Evolutionary conservation across 1,140 invertebrate species (phyloP).

Genomic region (Bombus fervidus): DNA sequence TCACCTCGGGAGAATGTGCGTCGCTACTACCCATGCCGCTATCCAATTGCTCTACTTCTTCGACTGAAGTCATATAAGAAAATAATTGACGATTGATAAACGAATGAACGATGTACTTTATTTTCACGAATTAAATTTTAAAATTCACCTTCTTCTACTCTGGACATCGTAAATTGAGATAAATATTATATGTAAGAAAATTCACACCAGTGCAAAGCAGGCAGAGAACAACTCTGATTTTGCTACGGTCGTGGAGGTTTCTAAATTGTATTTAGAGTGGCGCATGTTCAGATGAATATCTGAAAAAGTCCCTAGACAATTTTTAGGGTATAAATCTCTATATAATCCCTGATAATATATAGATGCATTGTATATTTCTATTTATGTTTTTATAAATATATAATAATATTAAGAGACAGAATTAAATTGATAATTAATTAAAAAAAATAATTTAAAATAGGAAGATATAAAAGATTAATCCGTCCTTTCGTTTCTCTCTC

Average conservation of each 20-base stretch:
- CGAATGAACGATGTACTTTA: background rate
- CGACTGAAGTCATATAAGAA: conserved; percentile 69
- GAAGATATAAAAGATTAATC: background rate
- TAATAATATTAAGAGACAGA: background rate
- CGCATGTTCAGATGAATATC: too few species aligned
- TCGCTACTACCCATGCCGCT: conserved; percentile 79
- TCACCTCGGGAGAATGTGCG: conserved; percentile 75
- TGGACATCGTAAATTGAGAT: background rate
- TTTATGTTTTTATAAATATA: background rate
- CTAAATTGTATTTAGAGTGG: background rate
- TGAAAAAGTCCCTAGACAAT: conserved; percentile 8
- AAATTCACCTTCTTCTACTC: background rate
- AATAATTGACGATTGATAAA: conserved; percentile 30
- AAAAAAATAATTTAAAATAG: background rate
- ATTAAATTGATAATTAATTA: background rate
- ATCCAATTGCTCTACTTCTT: conserved; percentile 74
- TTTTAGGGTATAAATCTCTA: background rate
- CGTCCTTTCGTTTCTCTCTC: background rate
- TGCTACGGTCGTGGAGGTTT: background rate
- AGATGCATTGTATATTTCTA: background rate
- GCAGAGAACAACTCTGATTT: conserved; percentile 29
- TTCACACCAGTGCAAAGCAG: conserved; percentile 4
- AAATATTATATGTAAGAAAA: conserved; percentile 9
- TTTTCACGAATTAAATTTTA: background rate
- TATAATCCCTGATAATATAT: too few species aligned